Conservation (phyloP, 2,113 vertebrate genomes). For the Grallaria varia region DNA sequence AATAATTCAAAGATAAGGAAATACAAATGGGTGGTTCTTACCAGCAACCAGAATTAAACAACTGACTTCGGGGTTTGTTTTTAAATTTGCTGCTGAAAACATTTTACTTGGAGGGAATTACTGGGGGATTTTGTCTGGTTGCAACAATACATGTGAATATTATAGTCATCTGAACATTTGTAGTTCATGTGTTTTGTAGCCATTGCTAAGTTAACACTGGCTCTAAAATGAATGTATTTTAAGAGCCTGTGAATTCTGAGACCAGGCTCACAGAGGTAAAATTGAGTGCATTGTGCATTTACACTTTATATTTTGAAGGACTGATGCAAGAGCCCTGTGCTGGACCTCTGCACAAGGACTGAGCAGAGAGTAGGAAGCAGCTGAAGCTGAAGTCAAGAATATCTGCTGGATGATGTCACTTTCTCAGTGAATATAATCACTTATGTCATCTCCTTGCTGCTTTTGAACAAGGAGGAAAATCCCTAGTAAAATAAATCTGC, state of each 20-base stretch:
- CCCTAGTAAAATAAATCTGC: background rate
- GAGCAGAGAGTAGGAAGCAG: background rate
- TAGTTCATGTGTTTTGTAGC: background rate
- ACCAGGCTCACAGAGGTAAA: background rate
- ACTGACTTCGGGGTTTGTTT: background rate
- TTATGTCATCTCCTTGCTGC: background rate
- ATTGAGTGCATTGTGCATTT: background rate
- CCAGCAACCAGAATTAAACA: background rate
- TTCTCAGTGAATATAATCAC: background rate
- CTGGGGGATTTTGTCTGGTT: background rate
- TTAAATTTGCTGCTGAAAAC: background rate
- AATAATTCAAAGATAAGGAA: conserved; percentile 48
- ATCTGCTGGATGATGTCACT: conserved; percentile 12
- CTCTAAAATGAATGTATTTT: background rate
- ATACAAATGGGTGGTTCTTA: background rate
- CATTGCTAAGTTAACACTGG: background rate
- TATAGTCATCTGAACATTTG: background rate
- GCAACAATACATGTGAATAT: background rate
- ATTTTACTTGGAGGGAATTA: background rate
- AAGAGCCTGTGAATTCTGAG: background rate
- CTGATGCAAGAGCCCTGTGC: background rate
- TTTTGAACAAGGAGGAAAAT: background rate
- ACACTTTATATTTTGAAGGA: background rate
- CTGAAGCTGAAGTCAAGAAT: background rate
- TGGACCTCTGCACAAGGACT: background rate